A percentile compares a stretch with the other conserved stretches of the same genome.
Evolutionary conservation across 1,140 invertebrate genomes (phyloP).

Genomic region (Sitophilus oryzae): DNA sequence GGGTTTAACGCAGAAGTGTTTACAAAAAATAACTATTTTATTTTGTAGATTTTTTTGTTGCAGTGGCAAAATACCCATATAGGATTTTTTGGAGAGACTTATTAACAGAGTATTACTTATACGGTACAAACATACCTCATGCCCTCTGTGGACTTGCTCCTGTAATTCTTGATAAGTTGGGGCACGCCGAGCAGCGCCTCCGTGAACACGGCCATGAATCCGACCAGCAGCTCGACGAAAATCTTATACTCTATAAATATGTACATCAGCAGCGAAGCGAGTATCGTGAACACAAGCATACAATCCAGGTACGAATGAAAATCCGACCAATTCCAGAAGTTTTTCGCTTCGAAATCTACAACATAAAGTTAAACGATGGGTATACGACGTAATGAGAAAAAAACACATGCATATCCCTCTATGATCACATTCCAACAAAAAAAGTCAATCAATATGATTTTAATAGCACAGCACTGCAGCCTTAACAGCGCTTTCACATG

Average conservation of each 20-base stretch:
- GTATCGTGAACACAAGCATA: constrained; percentile 76
- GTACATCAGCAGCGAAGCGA: constrained; percentile 81
- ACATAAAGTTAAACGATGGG: too few relatives aligned
- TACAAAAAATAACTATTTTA: too few relatives aligned
- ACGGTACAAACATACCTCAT: constrained; percentile 83
- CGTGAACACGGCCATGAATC: constrained; percentile 90
- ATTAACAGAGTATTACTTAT: too few relatives aligned
- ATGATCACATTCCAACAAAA: too few relatives aligned
- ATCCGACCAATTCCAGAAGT: constrained; percentile 99
- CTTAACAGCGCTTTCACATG: too few relatives aligned
- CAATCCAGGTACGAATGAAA: constrained; percentile 95
- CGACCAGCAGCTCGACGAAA: constrained; percentile 79
- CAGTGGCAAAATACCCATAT: too few relatives aligned
- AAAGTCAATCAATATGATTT: too few relatives aligned
- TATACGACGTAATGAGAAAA: not conserved
- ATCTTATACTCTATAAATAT: constrained; percentile 72
- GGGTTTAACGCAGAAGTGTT: too few relatives aligned
- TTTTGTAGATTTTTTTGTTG: too few relatives aligned
- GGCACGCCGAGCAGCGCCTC: constrained; percentile 95
- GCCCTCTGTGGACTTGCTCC: constrained; percentile 87
- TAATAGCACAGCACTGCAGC: too few relatives aligned
- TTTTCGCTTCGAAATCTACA: constrained; percentile 81
- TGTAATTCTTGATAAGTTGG: constrained; percentile 84
- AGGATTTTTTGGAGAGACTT: too few relatives aligned
- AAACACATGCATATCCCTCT: constrained; percentile 1